A percentile compares a stretch with the other conserved stretches of the same genome.
Evolutionary conservation across 2,113 vertebrate genomes (phyloP).

Genomic region (Mustelus asterias): DNA sequence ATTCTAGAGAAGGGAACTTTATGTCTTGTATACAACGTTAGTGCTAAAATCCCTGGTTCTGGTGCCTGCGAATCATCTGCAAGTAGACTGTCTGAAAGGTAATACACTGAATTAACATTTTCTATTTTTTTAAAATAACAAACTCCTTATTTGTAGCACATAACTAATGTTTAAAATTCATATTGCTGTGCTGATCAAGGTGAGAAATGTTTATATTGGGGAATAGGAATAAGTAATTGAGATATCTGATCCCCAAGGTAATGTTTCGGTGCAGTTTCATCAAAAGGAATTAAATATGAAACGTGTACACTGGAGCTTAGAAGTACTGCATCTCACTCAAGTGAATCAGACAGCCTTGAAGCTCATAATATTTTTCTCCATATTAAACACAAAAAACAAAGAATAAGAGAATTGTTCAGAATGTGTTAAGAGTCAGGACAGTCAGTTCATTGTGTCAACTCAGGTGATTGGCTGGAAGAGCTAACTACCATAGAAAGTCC

Average conservation of each 20-base stretch:
- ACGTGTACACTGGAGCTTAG: not conserved
- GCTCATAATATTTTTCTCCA: not conserved
- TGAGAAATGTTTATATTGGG: not conserved
- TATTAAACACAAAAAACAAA: not conserved
- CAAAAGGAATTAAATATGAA: slow-evolving; percentile 4
- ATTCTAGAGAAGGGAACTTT: not conserved
- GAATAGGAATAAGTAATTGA: too few species aligned
- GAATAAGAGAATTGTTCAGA: not conserved
- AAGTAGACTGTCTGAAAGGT: not conserved
- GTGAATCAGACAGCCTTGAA: not conserved
- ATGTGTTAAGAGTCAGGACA: not conserved
- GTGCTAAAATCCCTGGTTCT: not conserved
- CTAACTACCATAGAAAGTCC: not conserved
- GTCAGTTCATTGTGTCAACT: not conserved
- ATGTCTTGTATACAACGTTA: not conserved
- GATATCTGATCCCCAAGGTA: not conserved
- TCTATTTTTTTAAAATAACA: not conserved
- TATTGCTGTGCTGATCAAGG: not conserved
- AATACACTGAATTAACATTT: not conserved
- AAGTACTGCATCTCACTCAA: not conserved
- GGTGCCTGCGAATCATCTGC: not conserved
- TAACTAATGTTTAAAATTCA: not conserved
- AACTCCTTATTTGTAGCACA: not conserved
- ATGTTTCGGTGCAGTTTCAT: not conserved
- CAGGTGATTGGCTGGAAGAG: not conserved